phyloP scores from a whole-genome alignment of 2,113 vertebrate species.

The Corydoras sp. region DNA sequence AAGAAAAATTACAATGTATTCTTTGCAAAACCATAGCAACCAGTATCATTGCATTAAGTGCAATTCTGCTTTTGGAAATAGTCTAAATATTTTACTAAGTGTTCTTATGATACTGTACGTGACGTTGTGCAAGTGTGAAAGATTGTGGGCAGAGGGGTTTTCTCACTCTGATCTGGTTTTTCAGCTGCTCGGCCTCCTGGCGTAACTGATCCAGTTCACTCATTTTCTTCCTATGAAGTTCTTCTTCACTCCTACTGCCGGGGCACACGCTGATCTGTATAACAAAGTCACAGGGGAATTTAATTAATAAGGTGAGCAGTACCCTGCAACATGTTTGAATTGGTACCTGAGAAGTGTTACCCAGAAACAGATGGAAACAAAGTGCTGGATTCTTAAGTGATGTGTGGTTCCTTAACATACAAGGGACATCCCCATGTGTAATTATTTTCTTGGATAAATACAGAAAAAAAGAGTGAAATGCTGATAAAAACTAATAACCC shows the following conservation, averaged over 20 bases:
- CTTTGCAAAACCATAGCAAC: no score
- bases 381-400: no score
- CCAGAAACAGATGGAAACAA: no score
- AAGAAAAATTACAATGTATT: no score
- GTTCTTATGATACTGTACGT: not conserved
- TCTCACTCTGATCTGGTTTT: constrained; percentile 95
- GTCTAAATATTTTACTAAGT: no score
- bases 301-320: not conserved
- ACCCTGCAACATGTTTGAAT: not conserved
- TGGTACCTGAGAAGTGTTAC: not conserved
- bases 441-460: no score
- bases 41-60: no score
- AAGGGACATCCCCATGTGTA: no score
- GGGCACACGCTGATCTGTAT: constrained; percentile 76
- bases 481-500: no score
- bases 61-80: no score
- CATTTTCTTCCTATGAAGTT: constrained; percentile 83
- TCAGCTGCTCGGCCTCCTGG: constrained; percentile 99
- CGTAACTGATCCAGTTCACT: constrained; percentile 98
- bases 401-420: no score
- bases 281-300: not conserved
- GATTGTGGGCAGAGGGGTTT: not conserved
- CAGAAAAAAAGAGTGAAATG: no score
- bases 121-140: not conserved
- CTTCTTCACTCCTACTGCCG: constrained; percentile 72